Evolutionary conservation across 2,888 invertebrate genomes (phyloP), one percentile per base, ranked within the genome.

Genomic region (Drosophila limbata): DNA sequence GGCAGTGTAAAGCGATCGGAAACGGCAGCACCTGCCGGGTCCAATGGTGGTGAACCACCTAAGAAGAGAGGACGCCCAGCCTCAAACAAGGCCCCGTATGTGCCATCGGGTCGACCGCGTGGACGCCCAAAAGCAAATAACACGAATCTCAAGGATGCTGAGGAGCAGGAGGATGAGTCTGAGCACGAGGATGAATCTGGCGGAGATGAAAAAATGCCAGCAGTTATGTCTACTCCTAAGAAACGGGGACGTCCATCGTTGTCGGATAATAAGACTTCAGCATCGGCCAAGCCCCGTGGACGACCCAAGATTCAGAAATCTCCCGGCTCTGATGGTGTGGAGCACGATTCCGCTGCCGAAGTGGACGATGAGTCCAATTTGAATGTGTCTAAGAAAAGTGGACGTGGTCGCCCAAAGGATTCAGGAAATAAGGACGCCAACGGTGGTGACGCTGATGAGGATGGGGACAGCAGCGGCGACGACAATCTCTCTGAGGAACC

Each of bases 81-180:
- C 3, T 1, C n/a, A 3, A 33, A 37, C 11, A 45, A 56, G 50
- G 19, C 57, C 0, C 4, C 47, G 4, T 86, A 82, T 56, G 64
- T 75, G 39, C 77, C 88, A 53, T 76, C 91, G 15, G 90, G 90
- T 4, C 80, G 81, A 9, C 85, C 90, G 0, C 90, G 90, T 15
- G 90, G 90, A 19, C 90, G 90, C 0, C 90, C 90, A 31, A 90
- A 89, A 45, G 19, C 19, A 11, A 61, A 52, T 33, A 17, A 9
- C 10, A 1, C 28, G 15, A 17, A 8, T n/a, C 9, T 28, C 1
- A 69, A 44, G 28, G 48, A 52, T 3, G 37, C 45, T 9, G 66
- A 65, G 1, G 64, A 70, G 25, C 15, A 6, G 10, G 72, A 67
- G 3, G 61, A 79, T 0, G 64, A 51, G 0, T 59, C 68, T 0